phyloP scores from a whole-genome alignment of 2,888 invertebrate genomes.

The Diarsia rubi region DNA sequence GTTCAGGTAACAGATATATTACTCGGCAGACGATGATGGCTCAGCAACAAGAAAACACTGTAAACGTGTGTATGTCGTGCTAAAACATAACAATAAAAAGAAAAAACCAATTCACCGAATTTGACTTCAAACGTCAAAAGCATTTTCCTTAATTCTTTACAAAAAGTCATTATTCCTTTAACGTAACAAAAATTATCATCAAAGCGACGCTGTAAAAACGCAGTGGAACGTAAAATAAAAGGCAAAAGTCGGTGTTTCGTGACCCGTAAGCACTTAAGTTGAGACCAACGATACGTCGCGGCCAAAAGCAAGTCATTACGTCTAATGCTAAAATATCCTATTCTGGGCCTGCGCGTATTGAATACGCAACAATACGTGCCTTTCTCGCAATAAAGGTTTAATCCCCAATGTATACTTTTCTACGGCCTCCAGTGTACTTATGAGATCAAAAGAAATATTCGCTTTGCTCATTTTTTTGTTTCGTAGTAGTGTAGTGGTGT shows the following conservation, averaged over 20 bases:
- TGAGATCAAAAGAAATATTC: constrained; percentile 70
- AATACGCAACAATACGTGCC: constrained; percentile 68
- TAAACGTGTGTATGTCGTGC: no score
- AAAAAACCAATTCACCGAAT: constrained; percentile 15
- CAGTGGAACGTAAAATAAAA: constrained; percentile 60
- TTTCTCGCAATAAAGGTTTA: constrained; percentile 66
- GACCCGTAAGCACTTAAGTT: constrained; percentile 63
- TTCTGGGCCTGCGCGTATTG: constrained; percentile 64
- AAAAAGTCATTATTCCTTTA: constrained; percentile 38
- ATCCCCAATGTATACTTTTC: constrained; percentile 66
- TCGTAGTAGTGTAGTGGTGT: constrained; percentile 32
- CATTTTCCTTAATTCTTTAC: constrained; percentile 51
- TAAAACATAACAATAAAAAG: not conserved
- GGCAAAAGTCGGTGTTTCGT: constrained; percentile 44
- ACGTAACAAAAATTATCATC: constrained; percentile 58
- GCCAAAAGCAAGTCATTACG: constrained; percentile 67
- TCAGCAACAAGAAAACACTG: not conserved
- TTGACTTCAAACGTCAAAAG: constrained; percentile 19
- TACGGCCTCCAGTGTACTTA: constrained; percentile 68
- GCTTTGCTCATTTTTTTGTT: constrained; percentile 55
- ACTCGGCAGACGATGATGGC: not conserved
- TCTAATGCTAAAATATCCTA: constrained; percentile 68
- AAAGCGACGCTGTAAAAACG: constrained; percentile 55
- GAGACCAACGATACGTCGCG: constrained; percentile 57
- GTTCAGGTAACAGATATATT: not conserved